Percentiles rank a stretch among this genome's conserved stretches.
These are phyloP conservation scores for Orthonychiurus folsomi DNA, from an alignment of 2,888 invertebrate genomes.

Conservation along the genomic window DNA sequence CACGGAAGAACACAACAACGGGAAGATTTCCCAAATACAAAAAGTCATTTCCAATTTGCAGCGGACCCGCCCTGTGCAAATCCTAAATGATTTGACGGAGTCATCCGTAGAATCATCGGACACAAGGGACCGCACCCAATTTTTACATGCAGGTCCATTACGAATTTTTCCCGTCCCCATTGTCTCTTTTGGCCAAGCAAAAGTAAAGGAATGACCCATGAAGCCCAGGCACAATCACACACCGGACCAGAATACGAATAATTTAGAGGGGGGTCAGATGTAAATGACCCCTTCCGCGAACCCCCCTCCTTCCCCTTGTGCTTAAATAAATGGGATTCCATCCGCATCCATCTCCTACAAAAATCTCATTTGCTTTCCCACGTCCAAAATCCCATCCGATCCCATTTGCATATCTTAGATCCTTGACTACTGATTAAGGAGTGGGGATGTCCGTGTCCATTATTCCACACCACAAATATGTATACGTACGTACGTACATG, in stretches of 20 bases:
- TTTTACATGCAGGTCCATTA: no score
- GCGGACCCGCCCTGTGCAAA: not conserved
- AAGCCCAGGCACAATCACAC: no score
- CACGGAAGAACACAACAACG: not conserved
- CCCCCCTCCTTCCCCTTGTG: no score
- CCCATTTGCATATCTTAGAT: not conserved
- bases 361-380: no score
- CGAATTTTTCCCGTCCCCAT: no score
- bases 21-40: not conserved
- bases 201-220: no score
- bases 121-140: not conserved
- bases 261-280: not conserved
- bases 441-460: no score
- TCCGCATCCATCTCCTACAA: no score
- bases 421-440: no score
- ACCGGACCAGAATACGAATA: no score
- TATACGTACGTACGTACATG: not conserved
- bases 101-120: not conserved
- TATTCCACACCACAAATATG: no score
- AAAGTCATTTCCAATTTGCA: slow-evolving; percentile 3
- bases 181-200: no score
- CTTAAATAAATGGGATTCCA: not conserved
- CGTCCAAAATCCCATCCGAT: not conserved
- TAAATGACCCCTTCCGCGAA: not conserved
- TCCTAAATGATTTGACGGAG: not conserved